These are phyloP conservation scores for Gymnocheta viridis DNA, from an alignment of 2,888 invertebrate genomes.

Conservation along the genomic window DNA sequence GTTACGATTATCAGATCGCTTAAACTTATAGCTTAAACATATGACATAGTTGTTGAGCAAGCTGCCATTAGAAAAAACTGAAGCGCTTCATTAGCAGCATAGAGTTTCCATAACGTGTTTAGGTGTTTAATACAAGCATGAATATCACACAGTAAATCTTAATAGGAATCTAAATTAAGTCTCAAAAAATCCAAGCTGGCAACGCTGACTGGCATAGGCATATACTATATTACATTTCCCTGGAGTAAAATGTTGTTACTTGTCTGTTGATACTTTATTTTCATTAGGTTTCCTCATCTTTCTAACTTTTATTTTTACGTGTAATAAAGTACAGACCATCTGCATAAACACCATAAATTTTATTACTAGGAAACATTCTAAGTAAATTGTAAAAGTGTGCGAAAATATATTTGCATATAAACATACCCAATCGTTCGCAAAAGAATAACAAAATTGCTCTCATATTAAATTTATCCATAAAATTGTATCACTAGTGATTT, in stretches of 20 bases:
- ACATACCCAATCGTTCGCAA: background rate
- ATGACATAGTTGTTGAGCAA: no score
- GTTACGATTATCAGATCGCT: no score
- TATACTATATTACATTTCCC: conserved; percentile 59
- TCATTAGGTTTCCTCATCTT: background rate
- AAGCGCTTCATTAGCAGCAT: no score
- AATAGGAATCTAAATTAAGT: no score
- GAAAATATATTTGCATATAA: conserved; percentile 37
- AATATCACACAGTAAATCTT: no score
- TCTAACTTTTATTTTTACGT: background rate
- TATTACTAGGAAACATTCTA: conserved; percentile 12
- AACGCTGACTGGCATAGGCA: conserved; percentile 20
- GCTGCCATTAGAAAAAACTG: no score
- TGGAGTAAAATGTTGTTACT: conserved; percentile 38
- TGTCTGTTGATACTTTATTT: conserved; percentile 17
- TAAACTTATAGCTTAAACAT: no score
- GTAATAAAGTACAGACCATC: conserved; percentile 28
- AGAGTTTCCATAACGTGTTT: no score
- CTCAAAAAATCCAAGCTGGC: no score
- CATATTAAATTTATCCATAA: background rate
- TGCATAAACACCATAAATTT: conserved; percentile 42
- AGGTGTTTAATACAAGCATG: no score
- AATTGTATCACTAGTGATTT: no score
- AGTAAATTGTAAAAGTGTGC: conserved; percentile 11
- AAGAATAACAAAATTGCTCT: background rate